These are phyloP conservation scores for Toxonevra muliebris DNA, from an alignment of 2,888 invertebrate genomes.

Conservation along the genomic window DNA sequence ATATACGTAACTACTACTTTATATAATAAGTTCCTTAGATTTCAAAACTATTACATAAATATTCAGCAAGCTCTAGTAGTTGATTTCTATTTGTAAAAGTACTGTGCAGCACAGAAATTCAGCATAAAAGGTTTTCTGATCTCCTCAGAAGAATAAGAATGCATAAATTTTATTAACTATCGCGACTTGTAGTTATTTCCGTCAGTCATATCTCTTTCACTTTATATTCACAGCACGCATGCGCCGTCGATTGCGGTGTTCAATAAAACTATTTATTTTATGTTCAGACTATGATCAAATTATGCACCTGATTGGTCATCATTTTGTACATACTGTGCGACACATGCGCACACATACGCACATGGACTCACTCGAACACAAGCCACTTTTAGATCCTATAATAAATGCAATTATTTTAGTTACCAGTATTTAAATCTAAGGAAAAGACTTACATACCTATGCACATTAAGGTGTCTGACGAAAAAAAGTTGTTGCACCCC, in stretches of 20 bases:
- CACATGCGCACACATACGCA: neutral
- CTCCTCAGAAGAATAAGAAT: constrained; percentile 18
- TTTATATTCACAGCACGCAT: neutral
- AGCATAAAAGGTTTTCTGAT: neutral
- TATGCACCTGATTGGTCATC: constrained; percentile 31
- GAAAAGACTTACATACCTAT: too few relatives aligned
- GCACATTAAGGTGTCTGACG: too few relatives aligned
- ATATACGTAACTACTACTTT: too few relatives aligned
- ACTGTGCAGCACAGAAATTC: neutral
- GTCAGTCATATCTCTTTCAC: constrained; percentile 20
- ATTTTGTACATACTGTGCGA: neutral
- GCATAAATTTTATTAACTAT: too few relatives aligned
- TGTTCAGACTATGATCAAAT: constrained; percentile 31
- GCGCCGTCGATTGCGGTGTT: neutral
- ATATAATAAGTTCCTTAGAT: too few relatives aligned
- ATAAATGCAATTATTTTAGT: too few relatives aligned
- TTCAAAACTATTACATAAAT: too few relatives aligned
- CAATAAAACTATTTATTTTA: constrained; percentile 28
- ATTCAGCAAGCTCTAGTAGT: too few relatives aligned
- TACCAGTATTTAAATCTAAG: too few relatives aligned
- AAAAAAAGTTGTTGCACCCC: too few relatives aligned
- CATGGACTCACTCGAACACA: neutral
- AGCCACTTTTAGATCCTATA: too few relatives aligned
- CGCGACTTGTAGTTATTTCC: constrained; percentile 25
- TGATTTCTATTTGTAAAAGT: too few relatives aligned